Base-by-base conservation (phyloP, 2,113 vertebrate species). In the Hyla sarda region DNA sequence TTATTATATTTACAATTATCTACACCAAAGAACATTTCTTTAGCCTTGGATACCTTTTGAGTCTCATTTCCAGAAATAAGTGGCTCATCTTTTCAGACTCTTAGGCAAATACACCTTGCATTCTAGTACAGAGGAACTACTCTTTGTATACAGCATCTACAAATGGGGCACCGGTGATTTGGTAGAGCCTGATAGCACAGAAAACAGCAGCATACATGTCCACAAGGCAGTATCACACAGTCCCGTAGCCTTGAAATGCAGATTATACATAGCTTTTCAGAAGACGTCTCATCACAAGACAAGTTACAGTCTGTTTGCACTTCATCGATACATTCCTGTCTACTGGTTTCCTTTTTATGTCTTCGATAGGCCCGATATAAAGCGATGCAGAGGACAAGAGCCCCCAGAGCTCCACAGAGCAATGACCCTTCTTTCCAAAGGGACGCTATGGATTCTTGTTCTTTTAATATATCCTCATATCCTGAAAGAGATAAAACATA, bases 141-240 rank as follows among this genome's bases (percentile, higher is more conserved):
- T 0, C 96, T 93, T 34, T 84, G 89, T 74, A 97, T 96, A 54
- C 28, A 54, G 16, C 95, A 92, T 69, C 96, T 92, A 89, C 97
- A 97, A 67, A 97, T 96, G 86, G 96, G 96, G 86, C 97, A 97
- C 30, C 32, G 88, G 52, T 80, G 93, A 23, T 88, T 81, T 1
- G 94, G 95, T 69, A 97, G 89, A 11, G 94, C 92, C 89, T 94
- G 93, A 90, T 94, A 96, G 91, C 97, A 97, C 52, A 75, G 89
- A 87, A 93, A 92, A 91, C 96, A 97, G 90, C 96, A 97, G 91
- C 96, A 97, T n/a, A 96, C 94, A 16, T 97, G 96, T 52, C 96
- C 96, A 0, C 96, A 97, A 72, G 95, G 88, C 87, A 97, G 87
- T 41, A 97, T 89, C 28, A 96, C 93, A 0, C 96, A 97, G 87